Evolutionary conservation across 2,797 vertebrate species (phyloP).

Genomic region (Coccyzus lansbergi): DNA sequence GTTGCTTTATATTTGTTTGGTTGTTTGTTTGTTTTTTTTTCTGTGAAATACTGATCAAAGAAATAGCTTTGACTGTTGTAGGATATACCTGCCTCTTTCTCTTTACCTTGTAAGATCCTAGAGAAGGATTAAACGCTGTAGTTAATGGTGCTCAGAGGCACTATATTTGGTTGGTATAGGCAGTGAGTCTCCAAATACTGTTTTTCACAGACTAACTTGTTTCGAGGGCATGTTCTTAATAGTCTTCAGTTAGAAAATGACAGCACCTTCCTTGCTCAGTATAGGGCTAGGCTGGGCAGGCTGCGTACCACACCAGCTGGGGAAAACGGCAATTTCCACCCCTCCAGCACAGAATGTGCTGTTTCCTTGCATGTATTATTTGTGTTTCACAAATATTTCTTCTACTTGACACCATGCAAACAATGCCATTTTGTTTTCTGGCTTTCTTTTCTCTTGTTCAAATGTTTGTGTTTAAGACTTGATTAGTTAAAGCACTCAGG

Average conservation of each 20-base stretch:
- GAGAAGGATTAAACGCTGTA: not conserved
- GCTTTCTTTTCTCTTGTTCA: not conserved
- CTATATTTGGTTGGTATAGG: not conserved
- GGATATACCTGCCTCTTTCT: not conserved
- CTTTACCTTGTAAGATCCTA: not conserved
- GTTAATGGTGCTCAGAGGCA: not conserved
- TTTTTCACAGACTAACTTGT: not conserved
- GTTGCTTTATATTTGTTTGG: not conserved
- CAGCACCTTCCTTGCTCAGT: not conserved
- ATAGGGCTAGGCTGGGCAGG: rapidly evolving
- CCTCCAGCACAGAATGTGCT: not conserved
- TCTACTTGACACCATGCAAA: not conserved
- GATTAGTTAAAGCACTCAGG: not conserved
- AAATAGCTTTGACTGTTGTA: not conserved
- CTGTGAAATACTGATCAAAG: not conserved
- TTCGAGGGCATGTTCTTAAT: not conserved
- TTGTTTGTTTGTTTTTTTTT: conserved; percentile 11
- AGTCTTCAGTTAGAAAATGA: not conserved
- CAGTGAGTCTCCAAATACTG: not conserved
- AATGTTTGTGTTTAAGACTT: not conserved
- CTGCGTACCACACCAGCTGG: rapidly evolving
- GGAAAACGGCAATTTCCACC: not conserved
- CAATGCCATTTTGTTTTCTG: not conserved
- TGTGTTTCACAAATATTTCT: not conserved
- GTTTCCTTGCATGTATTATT: not conserved